A percentile compares a stretch with the other conserved stretches of the same genome.
Conservation (phyloP, 2,888 invertebrate genomes). For the Escarpia spicata region DNA sequence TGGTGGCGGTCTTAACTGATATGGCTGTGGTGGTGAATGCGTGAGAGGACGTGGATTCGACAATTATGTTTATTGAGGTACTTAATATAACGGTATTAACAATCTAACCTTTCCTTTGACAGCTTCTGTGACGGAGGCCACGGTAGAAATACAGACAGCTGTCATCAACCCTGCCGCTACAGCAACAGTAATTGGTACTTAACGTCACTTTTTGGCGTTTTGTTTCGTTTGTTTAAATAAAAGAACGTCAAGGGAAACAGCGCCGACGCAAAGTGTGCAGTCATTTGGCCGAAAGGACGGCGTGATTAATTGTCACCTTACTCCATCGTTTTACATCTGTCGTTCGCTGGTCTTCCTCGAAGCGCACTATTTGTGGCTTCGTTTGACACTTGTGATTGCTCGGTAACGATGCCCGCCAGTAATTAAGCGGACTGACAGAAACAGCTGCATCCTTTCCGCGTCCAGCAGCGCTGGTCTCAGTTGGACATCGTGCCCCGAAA, state of each 20-base stretch:
- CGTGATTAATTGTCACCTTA: background rate
- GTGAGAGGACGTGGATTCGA: background rate
- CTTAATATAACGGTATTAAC: background rate
- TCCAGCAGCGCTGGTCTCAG: background rate
- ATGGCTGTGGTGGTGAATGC: background rate
- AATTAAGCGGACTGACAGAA: background rate
- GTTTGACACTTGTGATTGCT: background rate
- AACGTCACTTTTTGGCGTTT: background rate
- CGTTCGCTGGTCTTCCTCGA: background rate
- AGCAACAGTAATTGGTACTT: background rate
- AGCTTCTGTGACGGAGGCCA: background rate
- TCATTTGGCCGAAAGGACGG: background rate
- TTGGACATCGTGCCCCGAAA: background rate
- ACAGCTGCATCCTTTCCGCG: background rate
- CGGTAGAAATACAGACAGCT: background rate
- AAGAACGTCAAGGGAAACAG: background rate
- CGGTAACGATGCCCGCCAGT: conserved; percentile 5
- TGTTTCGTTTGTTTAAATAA: background rate
- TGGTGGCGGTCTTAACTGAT: background rate
- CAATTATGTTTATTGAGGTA: background rate
- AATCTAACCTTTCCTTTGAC: background rate
- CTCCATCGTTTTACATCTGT: background rate
- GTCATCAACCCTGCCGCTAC: background rate
- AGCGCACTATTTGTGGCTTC: background rate
- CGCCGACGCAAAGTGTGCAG: background rate